Evolutionary conservation across 2,113 vertebrate genomes (phyloP), one percentile per base, ranked within the genome.

Genomic region (Xiphophorus hellerii): DNA sequence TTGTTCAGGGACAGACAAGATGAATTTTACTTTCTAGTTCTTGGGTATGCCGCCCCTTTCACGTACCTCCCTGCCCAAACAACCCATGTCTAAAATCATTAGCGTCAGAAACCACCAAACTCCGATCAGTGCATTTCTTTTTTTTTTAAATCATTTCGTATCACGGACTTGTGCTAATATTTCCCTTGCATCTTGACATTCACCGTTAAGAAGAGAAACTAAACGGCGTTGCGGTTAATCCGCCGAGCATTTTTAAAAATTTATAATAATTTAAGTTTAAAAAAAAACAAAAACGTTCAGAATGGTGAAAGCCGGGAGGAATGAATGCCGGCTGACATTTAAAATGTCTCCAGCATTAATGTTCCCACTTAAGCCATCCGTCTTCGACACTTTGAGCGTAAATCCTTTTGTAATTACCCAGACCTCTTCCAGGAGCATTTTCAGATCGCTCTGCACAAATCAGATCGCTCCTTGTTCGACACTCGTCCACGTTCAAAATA

Each of bases 401-500:
- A 83, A 63, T 29, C 69, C 66, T 30, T 27, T 69, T 17, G 17
- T 74, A 74, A 82, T 85, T 71, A 84, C 37, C n/a, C 69, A 35
- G 69, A 75, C 44, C 71, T 33, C 67, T 73, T 70, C 62, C 75
- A 64, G 69, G n/a, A 79, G 60, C 68, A 27, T 81, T 76, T 84
- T 72, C 80, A 69, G 79, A 76, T 51, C 30, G 51, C 76, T 66
- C 70, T 9, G 11, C 7, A 12, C 67, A 80, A 84, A 81, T 81
- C 81, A 76, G 48, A 85, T 74, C 69, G 0, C 66, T 20, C 66
- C 73, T 63, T 83, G 84, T 84, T 86, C 10, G 12, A 82, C 81
- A 78, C 80, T 80, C 84, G 76, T 83, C 80, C 72, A 74, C 69
- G 71, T 81, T 84, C 65, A 82, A 86, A 84, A 90, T 77, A 76